Percentiles rank a stretch among this genome's conserved stretches.
phyloP scores from a whole-genome alignment of 2,797 vertebrate genomes.

The Spheniscus humboldti region DNA sequence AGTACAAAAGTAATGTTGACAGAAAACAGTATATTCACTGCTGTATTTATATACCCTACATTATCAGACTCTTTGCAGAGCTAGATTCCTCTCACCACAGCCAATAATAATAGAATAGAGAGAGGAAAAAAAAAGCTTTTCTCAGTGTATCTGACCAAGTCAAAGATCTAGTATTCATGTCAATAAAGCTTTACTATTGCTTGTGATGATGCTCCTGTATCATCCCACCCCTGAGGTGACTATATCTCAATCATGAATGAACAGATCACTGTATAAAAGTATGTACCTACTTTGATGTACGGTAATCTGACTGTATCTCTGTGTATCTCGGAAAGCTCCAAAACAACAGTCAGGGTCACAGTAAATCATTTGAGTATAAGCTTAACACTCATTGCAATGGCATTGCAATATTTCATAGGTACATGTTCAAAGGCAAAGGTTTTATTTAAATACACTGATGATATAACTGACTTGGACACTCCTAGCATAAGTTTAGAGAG shows the following conservation, averaged over 20 bases:
- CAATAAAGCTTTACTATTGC: slow-evolving; percentile 9
- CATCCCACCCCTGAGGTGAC: not conserved
- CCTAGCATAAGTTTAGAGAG: not conserved
- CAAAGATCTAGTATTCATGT: not conserved
- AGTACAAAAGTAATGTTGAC: not conserved
- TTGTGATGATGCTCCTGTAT: not conserved
- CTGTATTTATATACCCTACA: not conserved
- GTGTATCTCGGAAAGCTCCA: not conserved
- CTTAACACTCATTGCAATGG: not conserved
- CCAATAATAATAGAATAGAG: not conserved
- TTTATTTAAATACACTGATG: not conserved
- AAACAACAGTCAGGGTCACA: not conserved
- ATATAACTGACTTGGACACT: not conserved
- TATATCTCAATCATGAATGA: not conserved
- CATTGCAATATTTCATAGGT: not conserved
- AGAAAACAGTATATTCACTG: not conserved
- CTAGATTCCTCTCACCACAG: not conserved
- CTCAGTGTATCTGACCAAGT: not conserved
- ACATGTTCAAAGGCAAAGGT: not conserved
- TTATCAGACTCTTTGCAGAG: not conserved
- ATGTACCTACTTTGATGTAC: not conserved
- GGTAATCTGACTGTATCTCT: not conserved
- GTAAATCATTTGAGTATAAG: not conserved
- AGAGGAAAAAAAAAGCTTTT: not conserved
- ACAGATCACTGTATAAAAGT: not conserved